Percentiles rank a stretch among this genome's conserved stretches.
Conservation (phyloP, 2,113 vertebrate species). For the Trichomycterus rosablanca region DNA sequence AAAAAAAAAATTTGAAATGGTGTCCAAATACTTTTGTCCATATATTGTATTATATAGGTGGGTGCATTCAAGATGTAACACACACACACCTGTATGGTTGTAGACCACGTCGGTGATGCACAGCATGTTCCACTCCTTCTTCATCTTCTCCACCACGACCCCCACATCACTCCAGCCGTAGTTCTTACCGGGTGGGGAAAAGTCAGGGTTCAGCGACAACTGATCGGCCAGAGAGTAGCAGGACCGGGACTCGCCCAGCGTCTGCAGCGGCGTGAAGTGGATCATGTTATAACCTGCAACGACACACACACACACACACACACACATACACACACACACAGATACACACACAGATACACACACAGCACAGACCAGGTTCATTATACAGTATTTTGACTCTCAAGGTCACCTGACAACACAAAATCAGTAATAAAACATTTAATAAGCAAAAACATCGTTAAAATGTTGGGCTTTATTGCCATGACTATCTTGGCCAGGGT, state of each 20-base stretch:
- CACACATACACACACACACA: too few relatives aligned
- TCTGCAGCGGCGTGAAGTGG: constrained; percentile 83
- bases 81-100: constrained; percentile 79
- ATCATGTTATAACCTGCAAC: constrained; percentile 87
- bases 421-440: too few relatives aligned
- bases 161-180: constrained; percentile 77
- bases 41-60: too few relatives aligned
- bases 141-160: constrained; percentile 76
- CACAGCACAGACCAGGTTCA: too few relatives aligned
- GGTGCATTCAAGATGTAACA: constrained; percentile 16
- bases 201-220: constrained; percentile 80
- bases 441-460: too few relatives aligned
- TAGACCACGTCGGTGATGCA: constrained; percentile 89
- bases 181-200: constrained; percentile 68
- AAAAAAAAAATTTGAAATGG: too few relatives aligned
- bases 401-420: too few relatives aligned
- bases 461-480: too few relatives aligned
- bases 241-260: constrained; percentile 77
- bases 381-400: too few relatives aligned
- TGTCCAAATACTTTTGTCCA: too few relatives aligned
- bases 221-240: constrained; percentile 84
- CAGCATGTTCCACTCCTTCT: constrained; percentile 82
- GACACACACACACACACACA: constrained; percentile 33
- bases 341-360: too few relatives aligned
- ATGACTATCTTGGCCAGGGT: too few relatives aligned